Evolutionary conservation across 1,140 invertebrate species (phyloP), one percentile per base, ranked within the genome.

Genomic region (Dendroctonus valens): DNA sequence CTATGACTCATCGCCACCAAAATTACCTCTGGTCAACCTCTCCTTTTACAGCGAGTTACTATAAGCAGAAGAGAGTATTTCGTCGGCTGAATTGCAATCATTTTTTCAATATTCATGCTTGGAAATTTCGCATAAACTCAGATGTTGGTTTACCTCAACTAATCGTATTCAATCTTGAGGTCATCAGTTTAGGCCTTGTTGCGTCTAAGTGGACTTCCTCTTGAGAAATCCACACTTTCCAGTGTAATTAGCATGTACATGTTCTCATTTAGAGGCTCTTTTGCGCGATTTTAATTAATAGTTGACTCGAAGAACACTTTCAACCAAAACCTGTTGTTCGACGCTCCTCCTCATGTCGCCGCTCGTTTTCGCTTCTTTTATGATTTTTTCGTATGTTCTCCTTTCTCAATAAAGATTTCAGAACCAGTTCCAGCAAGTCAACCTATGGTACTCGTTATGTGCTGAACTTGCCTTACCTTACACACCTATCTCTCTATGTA

Each of bases 401-500:
- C 58, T 60, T 60, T 60, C 58, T 48, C 58, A 60, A 60, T 60
- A 60, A 60, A 60, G 58, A 60, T 60, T 60, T 60, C 58, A 60
- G 58, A 60, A 60, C 58, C 58, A 60, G 58, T 60, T 60, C 50
- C 58, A 60, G 58, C 58, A 60, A 60, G 58, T 60, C 58, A 60
- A 60, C 58, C 58, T 50, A 60, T 49, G 42, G 41, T 60, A 42
- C 58, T 60, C 44, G 58, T 60, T 60, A 60, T 60, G 41, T 58
- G 9, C 40, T 58, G 58, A 60, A 60, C 58, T 60, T 60, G 37
- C 58, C 38, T 60, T 50, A 60, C 58, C 58, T 48, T 40, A 40
- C 58, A 60, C 58, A 60, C 58, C 58, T 60, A 49, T 60, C 44
- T 46, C 11, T 26, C 58, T 26, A 26, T 26, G 12, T 60, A 59